Conservation (phyloP, 1,140 invertebrate species). For the Vollenhovia emeryi region DNA sequence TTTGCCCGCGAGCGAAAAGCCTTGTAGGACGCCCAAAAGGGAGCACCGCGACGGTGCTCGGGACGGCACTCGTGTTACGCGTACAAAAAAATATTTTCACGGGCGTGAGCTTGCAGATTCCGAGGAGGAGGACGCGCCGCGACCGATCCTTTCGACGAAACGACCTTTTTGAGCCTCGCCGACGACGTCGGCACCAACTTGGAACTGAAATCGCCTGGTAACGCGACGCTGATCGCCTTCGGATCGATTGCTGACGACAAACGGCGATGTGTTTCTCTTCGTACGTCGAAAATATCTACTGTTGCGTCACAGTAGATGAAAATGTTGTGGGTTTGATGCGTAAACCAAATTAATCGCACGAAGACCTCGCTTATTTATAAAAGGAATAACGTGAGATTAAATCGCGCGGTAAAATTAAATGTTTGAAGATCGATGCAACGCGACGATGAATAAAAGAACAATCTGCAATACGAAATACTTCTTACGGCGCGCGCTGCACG, state of each 20-base stretch:
- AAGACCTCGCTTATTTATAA: neutral
- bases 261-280: neutral
- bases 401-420: neutral
- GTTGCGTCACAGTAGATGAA: neutral
- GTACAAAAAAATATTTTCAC: slow-evolving; percentile 67
- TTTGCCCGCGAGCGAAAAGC: slow-evolving; percentile 77
- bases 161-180: slow-evolving; percentile 66
- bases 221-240: slow-evolving; percentile 61
- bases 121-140: slow-evolving; percentile 31
- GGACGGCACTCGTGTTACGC: slow-evolving; percentile 60
- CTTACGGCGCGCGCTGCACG: neutral
- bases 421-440: neutral
- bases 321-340: neutral
- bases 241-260: slow-evolving; percentile 18
- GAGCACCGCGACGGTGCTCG: slow-evolving; percentile 22
- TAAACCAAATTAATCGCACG: neutral
- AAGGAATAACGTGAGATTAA: neutral
- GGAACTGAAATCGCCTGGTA: slow-evolving; percentile 44
- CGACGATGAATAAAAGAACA: neutral
- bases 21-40: slow-evolving; percentile 58
- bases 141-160: slow-evolving; percentile 62
- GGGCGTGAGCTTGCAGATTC: slow-evolving; percentile 77
- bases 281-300: neutral
- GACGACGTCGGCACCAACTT: slow-evolving; percentile 42
- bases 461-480: neutral